These are phyloP conservation scores for Sinocyclocheilus anophthalmus DNA, from an alignment of 2,113 vertebrate genomes.

Conservation along the genomic window DNA sequence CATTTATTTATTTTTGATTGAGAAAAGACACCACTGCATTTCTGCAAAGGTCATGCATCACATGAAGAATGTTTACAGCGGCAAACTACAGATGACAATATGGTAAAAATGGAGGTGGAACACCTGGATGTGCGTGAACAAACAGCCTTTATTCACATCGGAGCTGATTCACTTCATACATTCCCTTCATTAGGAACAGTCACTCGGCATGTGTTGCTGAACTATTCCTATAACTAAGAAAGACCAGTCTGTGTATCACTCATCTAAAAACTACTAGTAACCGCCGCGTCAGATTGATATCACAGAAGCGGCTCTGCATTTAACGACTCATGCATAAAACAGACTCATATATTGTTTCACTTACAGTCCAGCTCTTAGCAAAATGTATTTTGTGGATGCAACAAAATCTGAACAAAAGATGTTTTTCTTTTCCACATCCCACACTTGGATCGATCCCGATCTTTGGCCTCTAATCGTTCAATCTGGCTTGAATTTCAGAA, in stretches of 20 bases:
- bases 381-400: slow-evolving; percentile 12
- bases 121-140: slow-evolving; percentile 66
- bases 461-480: background rate
- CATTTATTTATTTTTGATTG: too few species aligned
- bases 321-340: background rate
- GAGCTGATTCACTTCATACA: slow-evolving; percentile 69
- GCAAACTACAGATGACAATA: too few species aligned
- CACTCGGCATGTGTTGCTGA: slow-evolving; percentile 19
- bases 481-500: background rate
- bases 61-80: too few species aligned
- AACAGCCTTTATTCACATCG: slow-evolving; percentile 52
- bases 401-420: slow-evolving; percentile 58
- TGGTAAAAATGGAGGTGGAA: slow-evolving; percentile 58
- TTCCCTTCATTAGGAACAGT: slow-evolving; percentile 70
- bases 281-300: background rate
- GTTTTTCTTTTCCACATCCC: background rate
- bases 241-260: background rate
- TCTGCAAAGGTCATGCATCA: too few species aligned
- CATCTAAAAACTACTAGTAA: background rate
- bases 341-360: background rate
- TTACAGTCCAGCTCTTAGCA: background rate
- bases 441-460: background rate
- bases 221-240: too few species aligned
- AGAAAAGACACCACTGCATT: too few species aligned
- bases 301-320: background rate